Evolutionary conservation across 2,797 vertebrate species (phyloP).

Genomic region (Acipenser oxyrinchus): DNA sequence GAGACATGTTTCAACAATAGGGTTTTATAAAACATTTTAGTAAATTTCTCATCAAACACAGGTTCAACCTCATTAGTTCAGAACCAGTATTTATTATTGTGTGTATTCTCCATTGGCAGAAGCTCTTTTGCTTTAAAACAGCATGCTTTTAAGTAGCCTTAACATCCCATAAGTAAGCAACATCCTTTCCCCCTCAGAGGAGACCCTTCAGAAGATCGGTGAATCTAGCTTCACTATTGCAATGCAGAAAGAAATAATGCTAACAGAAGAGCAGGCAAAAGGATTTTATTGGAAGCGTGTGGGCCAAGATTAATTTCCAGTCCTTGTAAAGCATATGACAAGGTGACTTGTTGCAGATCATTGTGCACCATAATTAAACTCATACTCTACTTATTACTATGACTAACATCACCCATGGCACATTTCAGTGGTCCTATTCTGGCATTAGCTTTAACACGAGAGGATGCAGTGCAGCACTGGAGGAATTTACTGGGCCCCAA

Average conservation of each 20-base stretch:
- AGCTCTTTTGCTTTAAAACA: too few relatives aligned
- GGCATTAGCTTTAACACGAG: constrained; percentile 18
- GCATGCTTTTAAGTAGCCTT: too few relatives aligned
- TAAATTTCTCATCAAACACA: neutral
- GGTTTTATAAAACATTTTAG: neutral
- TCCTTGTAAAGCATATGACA: constrained; percentile 48
- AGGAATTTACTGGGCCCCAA: constrained; percentile 20
- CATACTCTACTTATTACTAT: too few relatives aligned
- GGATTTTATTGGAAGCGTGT: constrained; percentile 44
- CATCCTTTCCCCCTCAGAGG: constrained; percentile 30
- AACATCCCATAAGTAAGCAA: too few relatives aligned
- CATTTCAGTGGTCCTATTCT: constrained; percentile 21
- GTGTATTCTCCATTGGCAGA: too few relatives aligned
- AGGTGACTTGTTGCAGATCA: constrained; percentile 18
- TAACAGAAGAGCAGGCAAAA: constrained; percentile 40
- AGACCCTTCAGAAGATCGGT: constrained; percentile 42
- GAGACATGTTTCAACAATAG: too few relatives aligned
- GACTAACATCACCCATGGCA: too few relatives aligned
- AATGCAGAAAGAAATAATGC: constrained; percentile 46
- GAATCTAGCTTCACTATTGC: constrained; percentile 50
- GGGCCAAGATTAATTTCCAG: constrained; percentile 43
- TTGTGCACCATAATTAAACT: too few relatives aligned
- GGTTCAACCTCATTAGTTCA: too few relatives aligned
- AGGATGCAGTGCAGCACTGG: constrained; percentile 24
- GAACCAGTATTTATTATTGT: too few relatives aligned